phyloP scores from a whole-genome alignment of 2,113 vertebrate species.

The Capricornis sumatraensis region DNA sequence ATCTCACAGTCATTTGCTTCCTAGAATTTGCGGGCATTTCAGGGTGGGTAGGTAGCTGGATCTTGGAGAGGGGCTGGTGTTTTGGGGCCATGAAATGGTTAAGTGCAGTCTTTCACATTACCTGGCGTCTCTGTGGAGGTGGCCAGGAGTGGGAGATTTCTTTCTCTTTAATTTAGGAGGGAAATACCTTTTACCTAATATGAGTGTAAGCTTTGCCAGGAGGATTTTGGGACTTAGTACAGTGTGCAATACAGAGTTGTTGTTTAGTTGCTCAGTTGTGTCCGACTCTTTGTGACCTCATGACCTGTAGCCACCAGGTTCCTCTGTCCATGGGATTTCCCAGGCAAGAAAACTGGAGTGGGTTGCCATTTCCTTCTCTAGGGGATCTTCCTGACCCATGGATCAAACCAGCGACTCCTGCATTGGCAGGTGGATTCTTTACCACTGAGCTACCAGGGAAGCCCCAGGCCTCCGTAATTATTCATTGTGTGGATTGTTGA shows the following conservation, averaged over 20 bases:
- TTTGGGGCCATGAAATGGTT: neutral
- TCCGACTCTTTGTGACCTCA: neutral
- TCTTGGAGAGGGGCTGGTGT: neutral
- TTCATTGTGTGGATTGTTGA: neutral
- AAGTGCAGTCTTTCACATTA: neutral
- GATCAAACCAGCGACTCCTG: neutral
- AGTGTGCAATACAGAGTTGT: neutral
- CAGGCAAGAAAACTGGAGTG: neutral
- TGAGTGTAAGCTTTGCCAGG: neutral
- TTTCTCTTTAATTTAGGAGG: neutral
- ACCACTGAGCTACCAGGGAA: neutral
- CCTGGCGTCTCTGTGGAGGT: neutral
- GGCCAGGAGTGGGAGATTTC: neutral
- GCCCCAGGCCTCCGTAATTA: neutral
- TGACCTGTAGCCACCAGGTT: neutral
- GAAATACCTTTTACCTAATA: neutral
- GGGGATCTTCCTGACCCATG: neutral
- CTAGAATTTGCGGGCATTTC: neutral
- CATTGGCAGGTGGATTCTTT: neutral
- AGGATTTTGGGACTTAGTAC: neutral
- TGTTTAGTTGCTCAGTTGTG: neutral
- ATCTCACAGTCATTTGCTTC: neutral
- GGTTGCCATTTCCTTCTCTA: neutral
- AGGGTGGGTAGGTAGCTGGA: neutral
- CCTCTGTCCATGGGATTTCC: neutral